Conservation (phyloP, 30 jellyfish, hydroid and myxozoan genomes). For the Catostylus mosaicus region DNA sequence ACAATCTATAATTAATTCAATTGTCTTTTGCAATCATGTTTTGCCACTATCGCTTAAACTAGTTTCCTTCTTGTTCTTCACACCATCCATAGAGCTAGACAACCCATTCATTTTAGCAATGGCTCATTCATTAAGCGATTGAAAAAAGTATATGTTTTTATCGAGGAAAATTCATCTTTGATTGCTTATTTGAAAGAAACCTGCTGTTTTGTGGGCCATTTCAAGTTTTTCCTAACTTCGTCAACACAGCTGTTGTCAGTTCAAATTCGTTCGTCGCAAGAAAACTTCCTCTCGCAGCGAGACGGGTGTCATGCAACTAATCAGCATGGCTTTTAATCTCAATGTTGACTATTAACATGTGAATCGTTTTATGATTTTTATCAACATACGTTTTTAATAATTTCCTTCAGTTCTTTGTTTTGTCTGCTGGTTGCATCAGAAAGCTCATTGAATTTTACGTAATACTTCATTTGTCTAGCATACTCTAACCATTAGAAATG, state of each 20-base stretch:
- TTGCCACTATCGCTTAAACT: no score
- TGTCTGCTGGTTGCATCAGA: no score
- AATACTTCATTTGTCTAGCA: no score
- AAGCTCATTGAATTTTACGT: no score
- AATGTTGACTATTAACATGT: not conserved
- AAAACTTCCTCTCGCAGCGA: slow-evolving; percentile 8
- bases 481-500: no score
- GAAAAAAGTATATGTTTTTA: not conserved
- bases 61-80: no score
- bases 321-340: not conserved
- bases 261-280: slow-evolving; percentile 4
- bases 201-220: not conserved
- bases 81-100: no score
- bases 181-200: not conserved
- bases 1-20: no score
- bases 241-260: slow-evolving; percentile 14
- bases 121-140: not conserved
- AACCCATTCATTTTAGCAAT: not conserved
- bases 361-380: no score
- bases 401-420: no score
- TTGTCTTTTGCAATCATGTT: no score
- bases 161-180: not conserved
- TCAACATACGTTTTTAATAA: no score
- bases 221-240: not conserved
- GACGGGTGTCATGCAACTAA: slow-evolving; percentile 20